These are phyloP conservation scores for Huso huso DNA, from an alignment of 2,797 vertebrate genomes.

Conservation along the genomic window DNA sequence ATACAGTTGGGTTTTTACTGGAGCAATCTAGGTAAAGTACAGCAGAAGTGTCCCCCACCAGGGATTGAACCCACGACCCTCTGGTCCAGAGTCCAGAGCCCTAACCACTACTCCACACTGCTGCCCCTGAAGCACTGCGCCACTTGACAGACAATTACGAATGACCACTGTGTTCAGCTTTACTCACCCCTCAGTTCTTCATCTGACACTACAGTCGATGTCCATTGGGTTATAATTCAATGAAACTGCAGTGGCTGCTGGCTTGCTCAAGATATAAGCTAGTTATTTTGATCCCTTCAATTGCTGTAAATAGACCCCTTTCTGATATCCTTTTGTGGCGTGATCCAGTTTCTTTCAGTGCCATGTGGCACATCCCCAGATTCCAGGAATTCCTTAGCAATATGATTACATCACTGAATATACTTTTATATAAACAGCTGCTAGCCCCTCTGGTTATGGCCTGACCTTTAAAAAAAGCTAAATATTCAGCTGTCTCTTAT, in stretches of 20 bases:
- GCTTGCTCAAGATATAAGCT: not conserved
- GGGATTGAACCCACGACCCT: no score
- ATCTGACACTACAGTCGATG: not conserved
- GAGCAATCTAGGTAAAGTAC: no score
- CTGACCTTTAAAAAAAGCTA: no score
- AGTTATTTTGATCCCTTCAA: not conserved
- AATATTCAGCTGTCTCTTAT: no score
- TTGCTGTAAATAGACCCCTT: not conserved
- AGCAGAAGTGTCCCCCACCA: no score
- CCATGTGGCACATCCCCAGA: slow-evolving; percentile 10
- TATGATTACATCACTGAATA: slow-evolving; percentile 53
- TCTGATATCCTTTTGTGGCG: not conserved
- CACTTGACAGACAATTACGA: no score
- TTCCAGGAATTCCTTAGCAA: slow-evolving; percentile 42
- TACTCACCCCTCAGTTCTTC: not conserved
- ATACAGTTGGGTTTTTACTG: no score
- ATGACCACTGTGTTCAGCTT: no score
- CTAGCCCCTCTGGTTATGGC: slow-evolving; percentile 31
- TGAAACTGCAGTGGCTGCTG: not conserved
- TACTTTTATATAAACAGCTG: slow-evolving; percentile 51
- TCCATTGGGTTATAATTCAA: not conserved
- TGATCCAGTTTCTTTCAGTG: slow-evolving; percentile 29
- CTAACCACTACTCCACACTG: no score
- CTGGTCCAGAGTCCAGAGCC: not conserved
- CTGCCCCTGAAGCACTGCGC: no score